Base-by-base conservation (phyloP, 2,888 invertebrate species). In the Tinea trinotella region DNA sequence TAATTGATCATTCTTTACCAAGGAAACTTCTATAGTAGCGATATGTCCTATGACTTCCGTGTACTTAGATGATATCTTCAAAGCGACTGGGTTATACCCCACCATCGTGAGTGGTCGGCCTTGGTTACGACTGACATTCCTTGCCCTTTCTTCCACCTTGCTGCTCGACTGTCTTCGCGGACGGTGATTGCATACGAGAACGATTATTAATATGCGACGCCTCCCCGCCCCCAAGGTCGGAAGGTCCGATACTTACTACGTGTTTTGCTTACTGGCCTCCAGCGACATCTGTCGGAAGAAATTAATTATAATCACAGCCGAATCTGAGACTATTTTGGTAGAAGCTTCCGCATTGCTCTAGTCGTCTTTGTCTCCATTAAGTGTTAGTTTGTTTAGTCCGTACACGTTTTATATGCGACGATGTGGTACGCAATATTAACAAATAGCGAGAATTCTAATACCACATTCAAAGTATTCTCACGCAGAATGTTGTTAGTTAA, bases 91-190 rank as follows among this genome's bases (percentile, higher is more conserved):
- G 40, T 36, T 18, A 22, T 52, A 35, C 72, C 46, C 50, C 50
- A 9, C 52, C 17, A 34, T 24, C 13, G 54, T 52, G 59, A 68
- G 68, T 60, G 64, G 72, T 59, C 61, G 74, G 68, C 82, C 81
- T 83, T 81, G 78, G 66, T 57, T 56, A 57, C 66, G 66, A 62
- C 70, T 77, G 74, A 74, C 79, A 80, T 79, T 74, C 78, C 78
- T 74, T 80, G 83, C 77, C 82, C 82, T 84, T 84, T 77, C 77
- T 76, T 84, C 83, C 78, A 82, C 83, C 78, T 80, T 77, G 76
- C 73, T 74, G 72, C 72, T 75, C 52, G 34, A 52, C 77, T 74
- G 74, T 80, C 77, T 81, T 77, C 76, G 52, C 68, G 73, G 63
- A 81, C 77, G 75, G 68, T 70, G 79, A 76, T 74, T 78, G 82